Evolutionary conservation across 2,888 invertebrate genomes (phyloP).

Genomic region (Dione vanillae): DNA sequence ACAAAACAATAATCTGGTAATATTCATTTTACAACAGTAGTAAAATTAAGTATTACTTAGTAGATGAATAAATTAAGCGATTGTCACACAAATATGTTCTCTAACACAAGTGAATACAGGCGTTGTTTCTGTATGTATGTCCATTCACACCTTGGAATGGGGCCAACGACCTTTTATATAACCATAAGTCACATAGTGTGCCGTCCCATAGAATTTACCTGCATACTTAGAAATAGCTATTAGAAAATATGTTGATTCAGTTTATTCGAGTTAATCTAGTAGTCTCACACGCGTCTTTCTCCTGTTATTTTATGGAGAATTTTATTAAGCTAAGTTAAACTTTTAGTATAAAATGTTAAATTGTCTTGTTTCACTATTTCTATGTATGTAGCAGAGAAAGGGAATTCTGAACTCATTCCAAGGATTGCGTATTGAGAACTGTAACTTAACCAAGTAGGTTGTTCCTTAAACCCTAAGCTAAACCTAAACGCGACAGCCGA

Average conservation of each 20-base stretch:
- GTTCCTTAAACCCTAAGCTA: too few species aligned
- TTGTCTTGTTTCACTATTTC: too few species aligned
- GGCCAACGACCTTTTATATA: conserved; percentile 59
- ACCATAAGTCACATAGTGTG: conserved; percentile 36
- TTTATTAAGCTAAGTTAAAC: too few species aligned
- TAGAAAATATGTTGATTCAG: conserved; percentile 22
- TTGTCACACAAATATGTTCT: conserved; percentile 14
- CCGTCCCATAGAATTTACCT: conserved; percentile 37
- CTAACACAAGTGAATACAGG: conserved; percentile 14
- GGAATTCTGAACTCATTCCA: too few species aligned
- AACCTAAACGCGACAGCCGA: too few species aligned
- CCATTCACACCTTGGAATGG: conserved; percentile 54
- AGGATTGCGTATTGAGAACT: too few species aligned
- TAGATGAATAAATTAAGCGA: neutral
- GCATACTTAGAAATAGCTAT: conserved; percentile 19
- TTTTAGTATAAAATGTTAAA: too few species aligned
- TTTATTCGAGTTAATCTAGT: neutral
- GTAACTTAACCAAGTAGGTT: too few species aligned
- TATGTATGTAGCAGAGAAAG: too few species aligned
- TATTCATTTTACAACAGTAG: conserved; percentile 19
- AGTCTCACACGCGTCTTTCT: neutral
- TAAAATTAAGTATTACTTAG: conserved; percentile 31
- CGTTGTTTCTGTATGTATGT: conserved; percentile 27
- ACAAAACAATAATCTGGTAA: conserved; percentile 15
- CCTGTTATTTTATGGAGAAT: too few species aligned